Evolutionary conservation across 2,113 vertebrate genomes (phyloP), one percentile per base, ranked within the genome.

Genomic region (Synchiropus splendidus): DNA sequence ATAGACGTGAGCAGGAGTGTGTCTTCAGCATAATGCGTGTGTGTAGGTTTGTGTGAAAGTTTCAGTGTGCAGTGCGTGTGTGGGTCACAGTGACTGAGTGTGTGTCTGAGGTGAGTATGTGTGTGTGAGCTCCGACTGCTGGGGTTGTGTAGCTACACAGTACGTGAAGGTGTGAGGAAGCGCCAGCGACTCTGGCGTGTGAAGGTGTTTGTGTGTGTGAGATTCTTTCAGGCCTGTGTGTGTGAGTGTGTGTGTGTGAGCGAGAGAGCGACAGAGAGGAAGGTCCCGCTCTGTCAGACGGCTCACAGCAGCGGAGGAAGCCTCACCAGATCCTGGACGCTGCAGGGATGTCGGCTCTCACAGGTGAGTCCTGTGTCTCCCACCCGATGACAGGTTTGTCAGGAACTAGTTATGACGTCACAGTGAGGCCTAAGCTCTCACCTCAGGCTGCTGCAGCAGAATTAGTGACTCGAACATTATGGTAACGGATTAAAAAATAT

Each of bases 271-370:
- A 54, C 32, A 64, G 53, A 65, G 69, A 74, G 72, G 74, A 61
- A 66, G 76, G 58, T 63, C 16, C 49, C 58, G 65, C 70, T 68
- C 71, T 64, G 52, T 67, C 58, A 58, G 66, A 64, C 59, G 58
- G 66, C 66, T 73, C 65, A 40, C 75, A 60, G 75, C 48, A 44
- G 58, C 63, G 58, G 64, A 70, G 71, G 70, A 64, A 76, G 76
- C 66, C 67, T 27, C 41, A 30, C 27, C 15, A 27, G 21, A 18
- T 42, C 31, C 10, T 14, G 11, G 15, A 16, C 71, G 57, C 57
- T 69, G 64, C 70, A 69, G 66, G 64, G 66, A 82, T 79, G 77
- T 75, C 77, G 56, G 63, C 63, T 53, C 74, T 68, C 67, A 67
- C 76, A 78, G 72, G 75, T 81, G 70, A 60, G 77, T 77, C 69